Base-by-base conservation (phyloP, 1,140 invertebrate species). In the Arctopsyche grandis region DNA sequence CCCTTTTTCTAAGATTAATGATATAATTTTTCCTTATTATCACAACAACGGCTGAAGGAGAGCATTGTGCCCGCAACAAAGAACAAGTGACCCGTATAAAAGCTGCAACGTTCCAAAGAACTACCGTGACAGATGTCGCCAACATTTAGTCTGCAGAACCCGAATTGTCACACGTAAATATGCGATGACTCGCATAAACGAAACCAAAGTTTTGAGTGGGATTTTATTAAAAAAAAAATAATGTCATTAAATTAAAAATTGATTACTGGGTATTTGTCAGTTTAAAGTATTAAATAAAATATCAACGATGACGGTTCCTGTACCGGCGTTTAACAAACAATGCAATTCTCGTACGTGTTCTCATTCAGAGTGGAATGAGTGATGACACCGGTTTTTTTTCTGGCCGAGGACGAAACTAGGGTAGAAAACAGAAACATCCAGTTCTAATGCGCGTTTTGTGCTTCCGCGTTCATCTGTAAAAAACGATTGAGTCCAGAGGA, bases 11-110 rank as follows among this genome's bases (percentile, higher is more conserved):
- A 82, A 82, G 81, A 82, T 82, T 82, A 82, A 82, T 82, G 81
- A 82, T 79, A 82, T 82, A 79, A 82, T 82, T 82, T 78, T 79
- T 82, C 78, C 78, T 79, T 79, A 82, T 82, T 82, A 82, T 82
- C 78, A 76, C 81, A 78, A 79, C 81, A 81, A 81, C 78, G 78
- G 78, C 58, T 79, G 63, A 79, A 81, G 78, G 70, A 79, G 78
- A 79, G 26, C 70, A 75, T 82, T 82, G 81, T 82, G 48, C 48
- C 56, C 5, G 24, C 69, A 79, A 82, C 81, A 82, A 82, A 77
- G 76, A 78, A 82, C 81, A 82, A 82, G 81, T 82, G 81, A 82
- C 81, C 81, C 81, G 81, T 82, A 82, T 82, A 79, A 52, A 52
- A 79, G 78, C 69, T 69, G 70, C 71, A 79, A 38, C 69, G 75